phyloP scores from a whole-genome alignment of 2,113 vertebrate genomes.

The Daubentonia madagascariensis region DNA sequence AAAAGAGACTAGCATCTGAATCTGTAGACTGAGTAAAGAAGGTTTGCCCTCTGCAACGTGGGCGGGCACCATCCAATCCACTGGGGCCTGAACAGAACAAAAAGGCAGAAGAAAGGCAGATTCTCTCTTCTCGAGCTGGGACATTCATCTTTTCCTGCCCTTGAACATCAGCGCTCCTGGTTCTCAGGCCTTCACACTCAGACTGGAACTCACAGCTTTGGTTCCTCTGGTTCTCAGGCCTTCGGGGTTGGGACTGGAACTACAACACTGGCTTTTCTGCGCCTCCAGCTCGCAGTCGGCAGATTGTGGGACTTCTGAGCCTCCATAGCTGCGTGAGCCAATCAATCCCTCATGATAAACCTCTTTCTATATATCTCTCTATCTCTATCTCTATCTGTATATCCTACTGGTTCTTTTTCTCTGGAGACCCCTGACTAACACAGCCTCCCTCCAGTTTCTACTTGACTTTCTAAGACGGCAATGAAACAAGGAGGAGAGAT shows the following conservation, averaged over 20 bases:
- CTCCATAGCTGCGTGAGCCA: background rate
- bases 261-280: background rate
- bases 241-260: background rate
- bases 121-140: background rate
- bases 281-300: too few relatives aligned
- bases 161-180: background rate
- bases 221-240: background rate
- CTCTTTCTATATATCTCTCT: background rate
- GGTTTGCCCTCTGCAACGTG: background rate
- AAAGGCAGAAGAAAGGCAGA: background rate
- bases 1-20: background rate
- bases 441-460: background rate
- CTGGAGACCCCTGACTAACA: background rate
- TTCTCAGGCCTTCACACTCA: background rate
- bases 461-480: background rate
- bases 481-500: background rate
- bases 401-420: background rate
- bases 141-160: background rate
- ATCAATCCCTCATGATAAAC: background rate
- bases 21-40: background rate
- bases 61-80: background rate
- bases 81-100: background rate
- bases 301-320: background rate
- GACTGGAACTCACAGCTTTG: accelerated
- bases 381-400: too few relatives aligned